Percentiles rank a stretch among this genome's conserved stretches.
Conservation (phyloP, 2,113 vertebrate genomes). For the Verasper variegatus region DNA sequence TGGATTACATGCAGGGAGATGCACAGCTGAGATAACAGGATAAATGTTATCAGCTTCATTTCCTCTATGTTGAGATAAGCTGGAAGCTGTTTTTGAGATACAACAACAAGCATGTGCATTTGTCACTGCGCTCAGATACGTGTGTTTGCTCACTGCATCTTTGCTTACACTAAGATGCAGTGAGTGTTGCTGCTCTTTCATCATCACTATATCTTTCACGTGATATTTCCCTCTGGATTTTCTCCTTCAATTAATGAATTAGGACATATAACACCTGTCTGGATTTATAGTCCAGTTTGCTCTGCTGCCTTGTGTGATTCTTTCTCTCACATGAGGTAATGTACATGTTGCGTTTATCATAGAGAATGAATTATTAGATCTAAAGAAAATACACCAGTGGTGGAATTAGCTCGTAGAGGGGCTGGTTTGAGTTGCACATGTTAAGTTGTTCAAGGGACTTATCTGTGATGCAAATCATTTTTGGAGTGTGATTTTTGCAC, state of each 20-base stretch:
- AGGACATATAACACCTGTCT: background rate
- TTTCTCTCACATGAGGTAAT: background rate
- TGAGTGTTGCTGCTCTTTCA: constrained; percentile 3
- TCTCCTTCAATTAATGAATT: constrained; percentile 1
- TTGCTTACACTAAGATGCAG: constrained; percentile 21
- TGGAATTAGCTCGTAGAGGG: no score
- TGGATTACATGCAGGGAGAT: constrained; percentile 52
- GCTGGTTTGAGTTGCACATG: no score
- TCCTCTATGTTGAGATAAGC: constrained; percentile 43
- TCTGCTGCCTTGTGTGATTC: background rate
- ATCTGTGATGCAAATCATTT: no score
- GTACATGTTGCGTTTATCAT: background rate
- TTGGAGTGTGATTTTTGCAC: no score
- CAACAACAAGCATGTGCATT: background rate
- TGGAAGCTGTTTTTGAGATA: background rate
- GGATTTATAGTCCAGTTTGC: constrained; percentile 4
- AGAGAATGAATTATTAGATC: no score
- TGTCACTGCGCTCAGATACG: background rate
- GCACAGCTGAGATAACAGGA: constrained; percentile 32
- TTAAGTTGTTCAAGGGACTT: no score
- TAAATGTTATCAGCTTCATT: constrained; percentile 55
- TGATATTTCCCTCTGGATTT: constrained; percentile 13
- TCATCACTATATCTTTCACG: constrained; percentile 16
- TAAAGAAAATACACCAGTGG: no score
- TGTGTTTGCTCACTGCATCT: no score